These are phyloP conservation scores for Cyphomyrus discorhynchus DNA, from an alignment of 2,113 vertebrate species.

Conservation along the genomic window DNA sequence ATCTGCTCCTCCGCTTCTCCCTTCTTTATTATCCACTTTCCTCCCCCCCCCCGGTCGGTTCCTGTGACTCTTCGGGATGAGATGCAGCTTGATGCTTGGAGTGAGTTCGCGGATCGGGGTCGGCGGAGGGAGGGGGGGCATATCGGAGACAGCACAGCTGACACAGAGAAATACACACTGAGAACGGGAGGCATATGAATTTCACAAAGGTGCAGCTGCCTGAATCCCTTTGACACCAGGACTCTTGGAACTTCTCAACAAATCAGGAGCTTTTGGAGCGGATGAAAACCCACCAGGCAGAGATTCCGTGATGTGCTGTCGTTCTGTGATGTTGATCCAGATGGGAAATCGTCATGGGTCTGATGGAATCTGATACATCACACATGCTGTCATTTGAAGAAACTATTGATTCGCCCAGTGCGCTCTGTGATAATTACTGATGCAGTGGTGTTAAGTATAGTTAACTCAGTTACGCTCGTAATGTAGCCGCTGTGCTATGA, in stretches of 20 bases:
- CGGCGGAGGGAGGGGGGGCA: conserved; percentile 8
- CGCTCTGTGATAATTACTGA: neutral
- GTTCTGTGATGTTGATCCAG: conserved; percentile 34
- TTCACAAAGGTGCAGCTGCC: conserved; percentile 35
- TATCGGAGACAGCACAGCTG: neutral
- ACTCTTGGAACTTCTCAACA: conserved; percentile 3
- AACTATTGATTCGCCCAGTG: neutral
- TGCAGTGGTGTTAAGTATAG: neutral
- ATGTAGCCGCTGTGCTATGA: conserved; percentile 31
- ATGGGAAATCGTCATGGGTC: neutral
- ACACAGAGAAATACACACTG: neutral
- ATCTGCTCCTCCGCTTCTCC: neutral
- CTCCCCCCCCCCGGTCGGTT: neutral
- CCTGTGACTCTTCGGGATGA: neutral
- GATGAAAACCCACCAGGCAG: conserved; percentile 40
- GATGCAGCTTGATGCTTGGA: neutral
- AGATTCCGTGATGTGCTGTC: conserved; percentile 51
- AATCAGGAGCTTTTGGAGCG: neutral
- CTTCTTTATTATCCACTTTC: neutral
- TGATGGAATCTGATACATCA: neutral
- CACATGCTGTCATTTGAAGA: neutral
- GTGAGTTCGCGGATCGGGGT: neutral
- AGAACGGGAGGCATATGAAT: conserved; percentile 36
- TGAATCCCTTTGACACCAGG: neutral
- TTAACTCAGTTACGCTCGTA: neutral